Evolutionary conservation across 2,797 vertebrate species (phyloP).

Genomic region (Decapterus maruadsi): DNA sequence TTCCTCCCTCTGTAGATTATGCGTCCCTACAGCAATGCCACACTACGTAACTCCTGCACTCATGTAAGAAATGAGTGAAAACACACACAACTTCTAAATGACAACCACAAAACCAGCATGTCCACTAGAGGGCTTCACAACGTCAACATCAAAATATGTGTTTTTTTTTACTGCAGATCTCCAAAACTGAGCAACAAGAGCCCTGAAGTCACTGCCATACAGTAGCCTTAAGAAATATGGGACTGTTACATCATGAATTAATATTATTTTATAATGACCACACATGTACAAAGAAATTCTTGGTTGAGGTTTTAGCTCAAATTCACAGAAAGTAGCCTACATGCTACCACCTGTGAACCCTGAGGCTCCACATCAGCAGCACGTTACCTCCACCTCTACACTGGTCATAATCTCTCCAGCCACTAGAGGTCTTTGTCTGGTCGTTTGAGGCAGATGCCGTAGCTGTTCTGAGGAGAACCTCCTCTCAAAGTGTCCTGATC

Average conservation of each 20-base stretch:
- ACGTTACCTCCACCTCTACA: neutral
- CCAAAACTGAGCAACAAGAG: neutral
- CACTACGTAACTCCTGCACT: neutral
- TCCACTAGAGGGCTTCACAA: neutral
- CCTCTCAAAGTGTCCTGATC: neutral
- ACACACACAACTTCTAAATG: neutral
- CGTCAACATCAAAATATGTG: neutral
- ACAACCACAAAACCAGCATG: neutral
- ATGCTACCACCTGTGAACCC: neutral
- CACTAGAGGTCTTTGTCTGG: conserved; percentile 22
- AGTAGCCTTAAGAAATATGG: neutral
- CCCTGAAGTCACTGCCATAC: neutral
- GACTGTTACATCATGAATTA: too few relatives aligned
- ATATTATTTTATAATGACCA: neutral
- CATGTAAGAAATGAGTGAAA: neutral
- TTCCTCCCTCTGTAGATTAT: neutral
- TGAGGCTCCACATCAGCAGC: neutral
- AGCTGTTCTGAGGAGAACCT: neutral
- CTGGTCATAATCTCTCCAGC: conserved; percentile 7
- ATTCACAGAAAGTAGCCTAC: too few relatives aligned
- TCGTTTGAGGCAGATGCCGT: neutral
- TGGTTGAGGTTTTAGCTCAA: neutral
- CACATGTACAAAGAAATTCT: neutral
- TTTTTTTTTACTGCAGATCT: neutral
- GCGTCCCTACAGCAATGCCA: neutral